These are phyloP conservation scores for Andrena camellia DNA, from an alignment of 2,888 invertebrate genomes.

Conservation along the genomic window DNA sequence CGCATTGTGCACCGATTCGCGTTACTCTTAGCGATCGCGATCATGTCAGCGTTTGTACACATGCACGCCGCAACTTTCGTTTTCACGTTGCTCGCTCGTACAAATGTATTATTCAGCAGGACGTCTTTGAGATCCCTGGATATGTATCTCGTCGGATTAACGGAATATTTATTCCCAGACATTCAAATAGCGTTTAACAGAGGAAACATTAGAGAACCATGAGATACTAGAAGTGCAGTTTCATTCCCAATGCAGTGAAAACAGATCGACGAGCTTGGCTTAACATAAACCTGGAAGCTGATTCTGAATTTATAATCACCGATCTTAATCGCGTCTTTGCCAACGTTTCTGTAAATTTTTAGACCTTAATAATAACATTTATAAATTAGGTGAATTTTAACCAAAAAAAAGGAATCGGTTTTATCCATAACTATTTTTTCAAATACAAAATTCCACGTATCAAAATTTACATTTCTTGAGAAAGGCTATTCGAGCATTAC, in stretches of 20 bases:
- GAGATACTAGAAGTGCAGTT: neutral
- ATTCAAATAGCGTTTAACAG: neutral
- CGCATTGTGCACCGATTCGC: slow-evolving; percentile 30
- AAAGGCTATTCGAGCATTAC: no score
- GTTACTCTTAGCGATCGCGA: slow-evolving; percentile 35
- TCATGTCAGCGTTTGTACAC: slow-evolving; percentile 42
- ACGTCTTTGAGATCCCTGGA: slow-evolving; percentile 12
- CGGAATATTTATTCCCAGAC: neutral
- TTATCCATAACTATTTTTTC: no score
- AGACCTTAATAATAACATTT: no score
- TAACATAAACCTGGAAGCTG: neutral
- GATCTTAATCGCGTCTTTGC: no score
- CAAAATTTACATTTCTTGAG: no score
- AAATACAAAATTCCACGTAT: no score
- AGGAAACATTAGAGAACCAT: neutral
- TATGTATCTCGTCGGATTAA: neutral
- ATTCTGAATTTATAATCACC: neutral
- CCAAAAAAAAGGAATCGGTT: no score
- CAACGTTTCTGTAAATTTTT: no score
- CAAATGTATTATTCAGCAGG: slow-evolving; percentile 31
- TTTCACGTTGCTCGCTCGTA: slow-evolving; percentile 52
- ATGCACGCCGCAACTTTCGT: slow-evolving; percentile 66
- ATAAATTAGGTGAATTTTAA: no score
- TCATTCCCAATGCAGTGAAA: slow-evolving; percentile 3
- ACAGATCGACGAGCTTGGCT: slow-evolving; percentile 3